These are phyloP conservation scores for Toxotes chatareus DNA, from an alignment of 2,113 vertebrate species.

Conservation along the genomic window DNA sequence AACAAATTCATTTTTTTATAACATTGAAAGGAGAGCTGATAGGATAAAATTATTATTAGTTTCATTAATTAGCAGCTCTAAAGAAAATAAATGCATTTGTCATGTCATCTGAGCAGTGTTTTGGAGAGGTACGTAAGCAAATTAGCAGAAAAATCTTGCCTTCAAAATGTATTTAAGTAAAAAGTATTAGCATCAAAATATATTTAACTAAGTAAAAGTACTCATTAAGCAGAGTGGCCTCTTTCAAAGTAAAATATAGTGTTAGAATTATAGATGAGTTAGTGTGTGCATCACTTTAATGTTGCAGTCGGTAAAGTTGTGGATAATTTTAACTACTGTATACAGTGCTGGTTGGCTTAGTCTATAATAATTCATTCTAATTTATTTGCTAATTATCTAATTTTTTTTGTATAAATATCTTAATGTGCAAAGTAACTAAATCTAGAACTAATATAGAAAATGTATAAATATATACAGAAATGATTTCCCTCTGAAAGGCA, in stretches of 20 bases:
- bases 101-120: neutral
- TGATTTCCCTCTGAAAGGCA: neutral
- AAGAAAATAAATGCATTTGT: neutral
- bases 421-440: neutral
- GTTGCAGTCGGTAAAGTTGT: neutral
- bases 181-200: neutral
- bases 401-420: neutral
- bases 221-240: neutral
- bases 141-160: neutral
- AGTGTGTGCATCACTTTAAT: neutral
- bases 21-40: neutral
- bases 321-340: neutral
- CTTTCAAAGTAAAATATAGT: neutral
- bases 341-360: neutral
- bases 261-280: neutral
- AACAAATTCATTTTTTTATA: neutral
- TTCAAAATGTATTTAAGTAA: neutral
- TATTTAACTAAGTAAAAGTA: neutral
- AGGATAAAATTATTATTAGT: neutral
- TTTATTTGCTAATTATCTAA: neutral
- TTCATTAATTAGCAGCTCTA: neutral
- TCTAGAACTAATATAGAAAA: too few relatives aligned
- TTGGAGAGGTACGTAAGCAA: neutral
- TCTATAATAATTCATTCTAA: neutral
- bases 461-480: too few relatives aligned